Percentiles rank a stretch among this genome's conserved stretches.
Conservation (phyloP, 2,797 vertebrate genomes). For the Tenualosa ilisha region DNA sequence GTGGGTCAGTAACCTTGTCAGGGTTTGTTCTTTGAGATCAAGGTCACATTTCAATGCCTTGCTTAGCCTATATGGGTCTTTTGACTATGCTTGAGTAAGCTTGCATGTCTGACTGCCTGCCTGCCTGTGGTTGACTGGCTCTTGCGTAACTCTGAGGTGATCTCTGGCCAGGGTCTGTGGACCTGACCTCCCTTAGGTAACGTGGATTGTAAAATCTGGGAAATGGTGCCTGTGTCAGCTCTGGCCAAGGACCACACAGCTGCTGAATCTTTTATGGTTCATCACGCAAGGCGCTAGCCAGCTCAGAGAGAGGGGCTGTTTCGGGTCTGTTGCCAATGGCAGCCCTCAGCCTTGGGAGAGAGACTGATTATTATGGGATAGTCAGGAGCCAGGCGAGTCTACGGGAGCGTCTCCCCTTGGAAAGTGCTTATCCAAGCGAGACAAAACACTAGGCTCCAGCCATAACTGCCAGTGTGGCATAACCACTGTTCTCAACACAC, state of each 20-base stretch:
- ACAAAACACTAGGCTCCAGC: slow-evolving; percentile 55
- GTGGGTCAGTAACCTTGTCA: background rate
- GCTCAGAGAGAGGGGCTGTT: background rate
- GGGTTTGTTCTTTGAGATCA: background rate
- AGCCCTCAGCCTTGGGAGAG: background rate
- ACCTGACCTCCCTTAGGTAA: background rate
- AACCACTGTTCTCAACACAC: slow-evolving; percentile 55
- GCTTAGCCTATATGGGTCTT: background rate
- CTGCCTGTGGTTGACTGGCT: background rate
- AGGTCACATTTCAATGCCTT: background rate
- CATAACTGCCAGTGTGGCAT: slow-evolving; percentile 52
- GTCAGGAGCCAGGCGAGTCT: slow-evolving; percentile 17
- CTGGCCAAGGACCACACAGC: background rate
- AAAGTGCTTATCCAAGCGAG: slow-evolving; percentile 32
- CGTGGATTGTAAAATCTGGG: background rate
- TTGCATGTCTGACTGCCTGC: background rate
- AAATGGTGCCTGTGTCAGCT: background rate
- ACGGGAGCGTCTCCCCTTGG: background rate
- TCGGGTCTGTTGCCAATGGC: background rate
- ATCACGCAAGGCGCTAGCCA: background rate
- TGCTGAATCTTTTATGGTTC: background rate
- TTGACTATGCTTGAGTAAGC: background rate
- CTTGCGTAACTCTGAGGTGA: background rate
- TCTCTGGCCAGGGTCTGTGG: background rate
- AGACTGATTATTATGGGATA: slow-evolving; percentile 23